Evolutionary conservation across 1,140 invertebrate species (phyloP), one percentile per base, ranked within the genome.

Genomic region (Nymphalis io): DNA sequence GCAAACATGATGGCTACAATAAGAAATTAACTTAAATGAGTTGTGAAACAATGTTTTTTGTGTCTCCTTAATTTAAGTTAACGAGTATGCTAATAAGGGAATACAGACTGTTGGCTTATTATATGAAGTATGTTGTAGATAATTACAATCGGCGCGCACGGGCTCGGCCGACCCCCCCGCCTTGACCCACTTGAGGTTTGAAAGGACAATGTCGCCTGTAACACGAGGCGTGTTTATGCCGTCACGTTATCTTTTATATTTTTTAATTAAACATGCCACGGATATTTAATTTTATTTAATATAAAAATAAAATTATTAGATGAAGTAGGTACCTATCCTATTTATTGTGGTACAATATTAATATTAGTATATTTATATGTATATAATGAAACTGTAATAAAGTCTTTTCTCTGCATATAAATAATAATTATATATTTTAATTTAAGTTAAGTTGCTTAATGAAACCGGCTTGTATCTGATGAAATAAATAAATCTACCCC

Each of bases 171-270:
- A 61, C 72, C 67, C 44, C 63, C 42, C 59, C 72, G 64, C 72
- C 72, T 70, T 74, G 72, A 74, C 72, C 72, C 57, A 74, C 58
- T 74, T 72, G 59, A 46, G 40, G 39, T 39, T 53, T 21, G 53
- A 70, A 70, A 74, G 72, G 72, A 74, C 72, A 74, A 74, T 74
- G 72, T 74, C 68, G 72, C 60, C 46, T 61, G n/a, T 55, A 44
- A 23, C 62, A 64, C 62, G 62, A 64, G 51, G 16, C 44, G 20
- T 51, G 48, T 51, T n/a, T 44, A 13, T 51, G 59, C 44, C 65
- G 44, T 51, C 48, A 53, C 15, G 20, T 55, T 44, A n/a, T 38
- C 12, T 60, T 21, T 58, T 27, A 44, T 60, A 38, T n/a, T 60
- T 40, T 58, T 13, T 58, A 18, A 33, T 33, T 48, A 42, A 42